Base-by-base conservation (phyloP, 2,113 vertebrate genomes). In the Brachyistius frenatus region DNA sequence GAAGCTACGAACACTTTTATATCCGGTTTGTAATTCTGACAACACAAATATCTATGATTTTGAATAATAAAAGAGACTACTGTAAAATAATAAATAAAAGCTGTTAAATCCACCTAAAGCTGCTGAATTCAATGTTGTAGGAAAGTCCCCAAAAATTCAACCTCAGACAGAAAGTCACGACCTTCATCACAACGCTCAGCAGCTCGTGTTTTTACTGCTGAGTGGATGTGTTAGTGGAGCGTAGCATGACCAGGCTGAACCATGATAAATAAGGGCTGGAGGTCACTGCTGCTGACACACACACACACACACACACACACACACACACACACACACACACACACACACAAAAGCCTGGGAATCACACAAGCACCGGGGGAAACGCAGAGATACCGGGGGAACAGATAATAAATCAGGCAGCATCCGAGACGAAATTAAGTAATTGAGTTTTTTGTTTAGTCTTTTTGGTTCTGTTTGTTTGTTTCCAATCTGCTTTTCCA, bases 261-360 rank as follows among this genome's bases (percentile, higher is more conserved):
- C 0, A 55, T 47, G 71, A 15, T 58, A 86, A 91, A 90, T 86
- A 82, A 37, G 75, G 83, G 83, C 36, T 76, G 66, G 37, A 63
- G 72, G 65, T 15, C 39, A 56, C 10, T 33, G 37, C 66, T 79
- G 80, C 68, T 81, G 81, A 90, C 80, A 66, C 52, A 66, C 5
- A 7, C 9, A 52, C 16, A 23, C 23, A 23, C 23, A 23, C 23
- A 23, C 23, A 23, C 23, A 23, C 23, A 23, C 23, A 23, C 23
- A 23, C 23, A 23, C 23, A 23, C 23, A 23, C 23, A 23, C 23
- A 23, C 23, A 23, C 23, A 23, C 23, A 23, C 23, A 23, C 23
- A 23, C 23, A 23, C 23, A 23, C 23, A 23, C 1, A 5, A 16
- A 15, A 14, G 14, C 44, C 49, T 66, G 60, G 10, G 39, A 76